Evolutionary conservation across 2,888 invertebrate species (phyloP), one percentile per base, ranked within the genome.

Genomic region (Pyrrhia umbra): DNA sequence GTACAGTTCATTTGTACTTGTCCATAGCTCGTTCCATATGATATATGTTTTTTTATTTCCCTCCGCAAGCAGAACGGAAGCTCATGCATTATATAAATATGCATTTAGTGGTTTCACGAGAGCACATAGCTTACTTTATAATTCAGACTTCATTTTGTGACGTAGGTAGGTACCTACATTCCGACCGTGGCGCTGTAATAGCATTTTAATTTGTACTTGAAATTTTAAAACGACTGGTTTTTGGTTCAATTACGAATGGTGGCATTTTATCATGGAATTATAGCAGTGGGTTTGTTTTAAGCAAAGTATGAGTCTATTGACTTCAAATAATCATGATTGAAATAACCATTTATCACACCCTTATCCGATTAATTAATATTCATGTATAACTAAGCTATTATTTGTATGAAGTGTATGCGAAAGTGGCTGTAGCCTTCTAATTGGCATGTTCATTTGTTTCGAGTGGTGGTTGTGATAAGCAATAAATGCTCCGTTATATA

Each of bases 11-110:
- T 55, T 54, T 54, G 52, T 63, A 57, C 50, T n/a, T 57, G 63
- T 71, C 63, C 42, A 39, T 20, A 23, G 40, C 18, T 51, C 40
- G 50, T n/a, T 13, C 16, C 10, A 27, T 18, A 50, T 75, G 70
- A 68, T 68, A 68, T 60, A 68, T 55, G 54, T 68, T 61, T 70
- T 61, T 70, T 69, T 61, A 49, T 43, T 64, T 58, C 50, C 39
- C 23, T 37, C 55, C 15, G 62, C 49, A 58, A 72, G 49, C 64
- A 58, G 39, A 58, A 56, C 71, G 57, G 70, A 75, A 75, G 34
- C 75, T 69, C 54, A 55, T 68, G 50, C 75, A 72, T 75, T 43
- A 47, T 30, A 74, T 68, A 62, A 52, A 72, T 75, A 69, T 75
- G 71, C 51, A 75, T 55, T 69, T 55, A 50, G 55, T 55, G 69